Evolutionary conservation across 2,113 vertebrate species (phyloP), one percentile per base, ranked within the genome.

Genomic region (Ceyx melanurus): DNA sequence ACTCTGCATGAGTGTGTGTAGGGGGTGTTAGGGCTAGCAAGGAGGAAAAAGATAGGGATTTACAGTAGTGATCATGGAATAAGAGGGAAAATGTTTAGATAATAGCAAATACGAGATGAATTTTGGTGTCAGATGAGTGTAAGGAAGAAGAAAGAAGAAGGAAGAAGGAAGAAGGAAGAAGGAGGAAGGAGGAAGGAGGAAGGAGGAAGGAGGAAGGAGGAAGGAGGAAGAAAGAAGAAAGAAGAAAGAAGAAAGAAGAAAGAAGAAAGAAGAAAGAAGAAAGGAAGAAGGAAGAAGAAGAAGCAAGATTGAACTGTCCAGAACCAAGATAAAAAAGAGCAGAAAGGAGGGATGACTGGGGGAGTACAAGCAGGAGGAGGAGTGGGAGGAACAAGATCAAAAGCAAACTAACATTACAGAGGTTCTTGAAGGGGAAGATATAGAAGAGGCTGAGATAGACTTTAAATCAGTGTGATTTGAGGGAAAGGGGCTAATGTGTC

Each of bases 331-430:
- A 83, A 93, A 91, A 66, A 66, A n/a, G 51, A 86, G 46, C 46
- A 77, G 71, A 73, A 92, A 88, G 64, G 21, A 87, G 56, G 46
- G 33, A 71, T 84, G 60, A 64, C 57, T 70, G 50, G 78, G 51
- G 61, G 56, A 88, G 51, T 23, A 67, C 16, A 75, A 65, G 66
- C 58, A 82, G 87, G 42, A 89, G 57, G 37, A 82, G 46, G 77
- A 86, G 67, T 79, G n/a, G 54, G 83, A 92, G 37, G 82, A 92
- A 62, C 2, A 2, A 91, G 60, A 92, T 86, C 86, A 87, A 90
- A 92, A 70, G 71, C 54, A 73, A 78, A 81, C 18, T 42, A 77
- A 77, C 25, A 28, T 86, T 68, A 61, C 2, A 4, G 57, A 86
- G 25, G 37, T 37, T 54, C 70, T 87, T 71, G 74, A 84, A 93